phyloP scores from a whole-genome alignment of 2,113 vertebrate genomes.

The Bubo blakistoni region DNA sequence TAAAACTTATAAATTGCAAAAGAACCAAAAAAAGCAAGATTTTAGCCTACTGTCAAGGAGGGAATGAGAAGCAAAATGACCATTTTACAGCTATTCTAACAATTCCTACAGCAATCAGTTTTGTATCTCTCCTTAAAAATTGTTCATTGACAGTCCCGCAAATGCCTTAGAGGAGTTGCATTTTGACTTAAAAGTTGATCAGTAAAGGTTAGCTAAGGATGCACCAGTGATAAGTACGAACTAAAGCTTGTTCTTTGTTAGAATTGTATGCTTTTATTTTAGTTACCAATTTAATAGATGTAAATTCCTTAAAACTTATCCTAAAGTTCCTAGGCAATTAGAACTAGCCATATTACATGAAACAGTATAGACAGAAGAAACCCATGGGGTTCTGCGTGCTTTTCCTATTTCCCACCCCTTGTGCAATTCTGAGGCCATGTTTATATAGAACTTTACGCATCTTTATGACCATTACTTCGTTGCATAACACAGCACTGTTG shows the following conservation, averaged over 20 bases:
- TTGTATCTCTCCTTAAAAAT: not conserved
- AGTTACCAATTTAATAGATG: not conserved
- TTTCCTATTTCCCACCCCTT: not conserved
- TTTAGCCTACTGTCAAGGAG: not conserved
- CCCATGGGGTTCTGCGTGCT: not conserved
- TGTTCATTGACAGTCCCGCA: not conserved
- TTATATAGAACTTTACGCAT: not conserved
- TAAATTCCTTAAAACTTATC: not conserved
- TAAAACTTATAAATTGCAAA: not conserved
- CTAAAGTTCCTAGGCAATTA: not conserved
- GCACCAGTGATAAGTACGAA: not conserved
- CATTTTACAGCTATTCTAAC: not conserved
- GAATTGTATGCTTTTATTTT: not conserved
- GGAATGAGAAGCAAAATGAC: not conserved
- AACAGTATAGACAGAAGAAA: not conserved
- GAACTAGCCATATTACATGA: not conserved
- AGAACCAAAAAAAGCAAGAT: not conserved
- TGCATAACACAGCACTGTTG: slow-evolving; percentile 24
- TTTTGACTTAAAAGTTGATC: not conserved
- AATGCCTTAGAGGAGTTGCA: not conserved
- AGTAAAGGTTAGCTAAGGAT: not conserved
- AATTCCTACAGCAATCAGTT: not conserved
- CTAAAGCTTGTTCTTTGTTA: not conserved
- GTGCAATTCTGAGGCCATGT: not conserved
- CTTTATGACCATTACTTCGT: slow-evolving; percentile 8